Evolutionary conservation across 2,797 vertebrate genomes (phyloP).

Genomic region (Mareca strepera): DNA sequence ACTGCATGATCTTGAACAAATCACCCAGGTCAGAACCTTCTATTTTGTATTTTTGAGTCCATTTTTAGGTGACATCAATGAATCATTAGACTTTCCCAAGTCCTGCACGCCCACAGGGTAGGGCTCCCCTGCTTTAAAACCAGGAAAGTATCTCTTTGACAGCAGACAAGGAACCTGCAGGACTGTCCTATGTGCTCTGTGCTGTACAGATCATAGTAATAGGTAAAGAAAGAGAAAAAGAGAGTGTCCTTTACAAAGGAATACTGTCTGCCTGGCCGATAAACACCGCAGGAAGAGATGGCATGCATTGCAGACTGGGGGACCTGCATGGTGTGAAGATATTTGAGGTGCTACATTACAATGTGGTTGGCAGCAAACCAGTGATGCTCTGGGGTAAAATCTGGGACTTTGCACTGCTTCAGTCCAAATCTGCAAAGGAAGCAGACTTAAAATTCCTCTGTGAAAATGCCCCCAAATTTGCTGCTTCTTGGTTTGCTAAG

Average conservation of each 20-base stretch:
- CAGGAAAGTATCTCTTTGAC: not conserved
- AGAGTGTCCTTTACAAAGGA: not conserved
- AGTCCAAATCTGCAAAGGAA: not conserved
- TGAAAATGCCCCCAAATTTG: not conserved
- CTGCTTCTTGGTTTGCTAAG: not conserved
- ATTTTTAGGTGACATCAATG: not conserved
- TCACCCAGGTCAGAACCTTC: rapidly evolving
- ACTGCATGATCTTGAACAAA: not conserved
- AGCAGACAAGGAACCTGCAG: not conserved
- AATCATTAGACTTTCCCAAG: not conserved
- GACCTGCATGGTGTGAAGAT: not conserved
- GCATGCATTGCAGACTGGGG: rapidly evolving
- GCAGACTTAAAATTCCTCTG: rapidly evolving
- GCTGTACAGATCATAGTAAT: not conserved
- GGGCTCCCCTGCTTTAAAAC: not conserved
- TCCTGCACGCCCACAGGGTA: not conserved
- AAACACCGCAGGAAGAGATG: not conserved
- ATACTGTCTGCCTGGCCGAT: not conserved
- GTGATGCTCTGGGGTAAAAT: not conserved
- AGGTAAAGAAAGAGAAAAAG: not conserved
- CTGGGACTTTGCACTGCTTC: not conserved
- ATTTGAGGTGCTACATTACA: not conserved
- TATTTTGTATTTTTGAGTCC: not conserved
- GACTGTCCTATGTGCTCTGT: not conserved
- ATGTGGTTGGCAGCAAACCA: not conserved